Conservation (phyloP, 1,140 invertebrate genomes). For the Drosophila kanapiae region DNA sequence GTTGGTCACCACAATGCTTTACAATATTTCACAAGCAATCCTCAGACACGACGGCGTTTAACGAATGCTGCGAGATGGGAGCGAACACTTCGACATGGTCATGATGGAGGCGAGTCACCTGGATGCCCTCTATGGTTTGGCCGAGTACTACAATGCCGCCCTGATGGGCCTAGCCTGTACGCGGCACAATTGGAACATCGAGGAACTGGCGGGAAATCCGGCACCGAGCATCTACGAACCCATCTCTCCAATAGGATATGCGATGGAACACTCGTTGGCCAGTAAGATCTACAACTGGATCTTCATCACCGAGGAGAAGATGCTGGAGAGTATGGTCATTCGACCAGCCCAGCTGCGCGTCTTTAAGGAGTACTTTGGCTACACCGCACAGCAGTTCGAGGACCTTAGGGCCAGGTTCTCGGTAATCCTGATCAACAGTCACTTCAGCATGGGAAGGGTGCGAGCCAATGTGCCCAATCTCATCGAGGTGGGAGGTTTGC, state of each 20-base stretch:
- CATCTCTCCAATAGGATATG: constrained; percentile 59
- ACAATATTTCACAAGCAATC: constrained; percentile 23
- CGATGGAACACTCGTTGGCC: constrained; percentile 70
- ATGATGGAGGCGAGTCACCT: constrained; percentile 37
- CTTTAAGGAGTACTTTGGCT: constrained; percentile 63
- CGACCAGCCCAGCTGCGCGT: constrained; percentile 70
- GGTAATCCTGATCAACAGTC: constrained; percentile 64
- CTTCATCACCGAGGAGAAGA: constrained; percentile 46
- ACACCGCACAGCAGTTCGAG: constrained; percentile 25
- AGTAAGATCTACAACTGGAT: constrained; percentile 83
- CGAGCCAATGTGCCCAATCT: constrained; percentile 68
- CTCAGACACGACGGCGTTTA: constrained; percentile 42
- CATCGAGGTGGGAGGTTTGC: constrained; percentile 86
- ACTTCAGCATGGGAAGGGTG: constrained; percentile 61
- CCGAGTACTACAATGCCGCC: constrained; percentile 50
- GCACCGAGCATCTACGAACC: constrained; percentile 74
- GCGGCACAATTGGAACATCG: constrained; percentile 30
- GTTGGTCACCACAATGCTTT: background rate
- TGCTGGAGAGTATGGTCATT: constrained; percentile 16
- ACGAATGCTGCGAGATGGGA: constrained; percentile 21
- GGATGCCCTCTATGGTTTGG: constrained; percentile 56
- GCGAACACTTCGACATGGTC: constrained; percentile 61
- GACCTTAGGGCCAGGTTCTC: constrained; percentile 47
- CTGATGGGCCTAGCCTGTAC: constrained; percentile 50
- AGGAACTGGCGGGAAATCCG: constrained; percentile 46